These are phyloP conservation scores for Chelonus insularis DNA, from an alignment of 1,140 invertebrate species.

Conservation along the genomic window DNA sequence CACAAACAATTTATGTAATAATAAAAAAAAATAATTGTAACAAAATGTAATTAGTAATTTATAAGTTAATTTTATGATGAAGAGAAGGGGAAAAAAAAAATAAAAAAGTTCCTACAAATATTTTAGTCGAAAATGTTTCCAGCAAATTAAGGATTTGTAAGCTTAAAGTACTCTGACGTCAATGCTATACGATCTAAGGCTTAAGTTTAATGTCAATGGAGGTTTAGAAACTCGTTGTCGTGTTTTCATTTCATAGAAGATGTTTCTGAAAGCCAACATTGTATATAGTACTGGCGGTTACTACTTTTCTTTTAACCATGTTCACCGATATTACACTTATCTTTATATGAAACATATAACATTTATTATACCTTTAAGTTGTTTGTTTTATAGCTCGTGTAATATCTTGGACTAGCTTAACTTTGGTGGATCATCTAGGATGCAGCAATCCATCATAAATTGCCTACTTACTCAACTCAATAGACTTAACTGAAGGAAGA, in stretches of 20 bases:
- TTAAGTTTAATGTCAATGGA: constrained; percentile 1
- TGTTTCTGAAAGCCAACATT: background rate
- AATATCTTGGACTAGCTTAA: constrained; percentile 24
- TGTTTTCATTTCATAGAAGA: background rate
- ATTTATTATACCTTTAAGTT: constrained; percentile 1
- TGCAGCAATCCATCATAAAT: constrained; percentile 11
- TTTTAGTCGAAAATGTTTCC: background rate
- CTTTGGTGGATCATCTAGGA: constrained; percentile 24
- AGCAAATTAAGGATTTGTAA: background rate
- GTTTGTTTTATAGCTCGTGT: constrained; percentile 33
- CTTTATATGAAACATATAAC: background rate
- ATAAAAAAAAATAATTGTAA: too few species aligned
- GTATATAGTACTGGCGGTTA: too few species aligned
- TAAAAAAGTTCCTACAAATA: background rate
- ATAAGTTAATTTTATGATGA: too few species aligned
- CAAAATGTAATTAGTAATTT: too few species aligned
- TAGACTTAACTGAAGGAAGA: background rate
- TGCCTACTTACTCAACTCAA: constrained; percentile 23
- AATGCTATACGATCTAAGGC: background rate
- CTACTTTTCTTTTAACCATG: background rate
- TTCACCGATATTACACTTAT: background rate
- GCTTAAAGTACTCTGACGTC: background rate
- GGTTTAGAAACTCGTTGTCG: background rate
- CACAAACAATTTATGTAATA: too few species aligned
- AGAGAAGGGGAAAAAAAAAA: background rate